Base-by-base conservation (phyloP, 2,888 invertebrate species). In the Drosophila affinis region DNA sequence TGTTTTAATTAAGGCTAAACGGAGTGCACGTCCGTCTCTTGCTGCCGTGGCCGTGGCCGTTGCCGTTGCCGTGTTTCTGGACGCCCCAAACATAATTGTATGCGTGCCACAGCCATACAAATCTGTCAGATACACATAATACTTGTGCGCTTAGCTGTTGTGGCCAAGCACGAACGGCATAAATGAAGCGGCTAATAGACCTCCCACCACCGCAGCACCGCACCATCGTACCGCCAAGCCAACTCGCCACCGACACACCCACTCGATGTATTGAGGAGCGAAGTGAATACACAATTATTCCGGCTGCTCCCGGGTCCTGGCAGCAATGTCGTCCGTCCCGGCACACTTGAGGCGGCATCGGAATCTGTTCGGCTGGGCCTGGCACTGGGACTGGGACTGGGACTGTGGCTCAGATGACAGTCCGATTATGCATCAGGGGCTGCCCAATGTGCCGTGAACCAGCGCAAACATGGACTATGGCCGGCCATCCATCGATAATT, bases 201-300 rank as follows among this genome's bases (percentile, higher is more conserved):
- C 55, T 32, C 53, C 54, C 39, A 47, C 51, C 18, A 7, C 12
- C 24, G 29, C 29, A 18, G 34, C 55, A 9, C 63, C 51, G 46
- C 32, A 21, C 52, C 48, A 32, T 2, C 18, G 18, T 18, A 21
- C 21, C 21, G 21, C 18, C 54, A 47, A 4, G 5, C 24, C 24
- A 24, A 4, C 24, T 24, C 0, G 18, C 18, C 18, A 24, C 6
- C 5, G 34, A 5, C 45, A 21, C 14, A 32, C 44, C 34, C 44
- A 1, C 21, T 45, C 59, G 58, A 55, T 74, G 76, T 53, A 70
- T 73, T 76, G 75, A 77, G 76, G 75, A 76, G 76, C 87, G 75
- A 58, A 79, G 87, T 88, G 87, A 85, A 85, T 88, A 88, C 75
- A 56, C 68, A 88, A 88, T 88, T 76, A 81, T 72, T n/a, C n/a